phyloP scores from a whole-genome alignment of 2,797 vertebrate genomes.

The Rhynchotus rufescens region DNA sequence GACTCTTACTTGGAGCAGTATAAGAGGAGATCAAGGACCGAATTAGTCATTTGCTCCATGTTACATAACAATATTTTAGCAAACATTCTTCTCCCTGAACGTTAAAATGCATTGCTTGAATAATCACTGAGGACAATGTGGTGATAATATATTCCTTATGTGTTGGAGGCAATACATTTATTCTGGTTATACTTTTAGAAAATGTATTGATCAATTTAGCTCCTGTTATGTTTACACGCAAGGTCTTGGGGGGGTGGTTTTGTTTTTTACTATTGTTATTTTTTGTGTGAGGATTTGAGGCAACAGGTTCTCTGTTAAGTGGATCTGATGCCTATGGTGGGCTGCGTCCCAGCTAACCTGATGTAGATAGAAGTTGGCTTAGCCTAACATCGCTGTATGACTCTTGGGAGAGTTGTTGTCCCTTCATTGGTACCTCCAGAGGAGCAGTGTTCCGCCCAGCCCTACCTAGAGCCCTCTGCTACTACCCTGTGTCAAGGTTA shows the following conservation, averaged over 20 bases:
- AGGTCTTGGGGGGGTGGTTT: not conserved
- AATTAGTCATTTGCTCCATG: conserved; percentile 61
- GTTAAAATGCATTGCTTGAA: conserved; percentile 65
- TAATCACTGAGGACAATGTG: conserved; percentile 65
- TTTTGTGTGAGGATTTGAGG: not conserved
- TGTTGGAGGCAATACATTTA: conserved; percentile 56
- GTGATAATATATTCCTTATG: conserved; percentile 69
- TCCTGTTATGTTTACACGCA: conserved; percentile 53
- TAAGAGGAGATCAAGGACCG: conserved; percentile 29
- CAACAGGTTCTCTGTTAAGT: conserved; percentile 1
- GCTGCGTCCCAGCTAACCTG: conserved; percentile 37
- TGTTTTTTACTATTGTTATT: not conserved
- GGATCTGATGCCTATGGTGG: not conserved
- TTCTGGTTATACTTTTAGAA: conserved; percentile 55
- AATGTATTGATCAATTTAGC: conserved; percentile 14
- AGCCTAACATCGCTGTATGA: not conserved
- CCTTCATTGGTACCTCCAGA: not conserved
- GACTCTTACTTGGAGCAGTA: conserved; percentile 59
- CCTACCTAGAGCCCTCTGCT: not conserved
- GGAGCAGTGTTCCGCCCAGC: not conserved
- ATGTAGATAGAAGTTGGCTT: not conserved
- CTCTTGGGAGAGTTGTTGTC: not conserved
- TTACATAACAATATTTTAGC: conserved; percentile 75
- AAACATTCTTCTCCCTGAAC: conserved; percentile 67
- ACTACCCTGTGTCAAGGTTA: not conserved